Conservation (phyloP, 1,140 invertebrate species). For the Eumeta japonica region DNA sequence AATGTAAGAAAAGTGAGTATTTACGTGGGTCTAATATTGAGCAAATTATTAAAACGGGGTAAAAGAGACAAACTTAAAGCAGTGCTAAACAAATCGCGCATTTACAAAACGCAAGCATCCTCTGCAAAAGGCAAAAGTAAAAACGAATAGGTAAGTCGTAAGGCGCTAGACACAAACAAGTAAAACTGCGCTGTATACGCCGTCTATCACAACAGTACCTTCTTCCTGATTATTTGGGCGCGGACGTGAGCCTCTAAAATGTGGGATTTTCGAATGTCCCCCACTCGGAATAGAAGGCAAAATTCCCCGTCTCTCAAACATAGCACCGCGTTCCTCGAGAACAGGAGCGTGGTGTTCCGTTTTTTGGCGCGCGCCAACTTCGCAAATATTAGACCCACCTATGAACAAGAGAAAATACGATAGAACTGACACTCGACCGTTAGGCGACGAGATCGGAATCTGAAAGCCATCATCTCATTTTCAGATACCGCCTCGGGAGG, state of each 20-base stretch:
- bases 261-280: constrained; percentile 58
- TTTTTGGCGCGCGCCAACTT: constrained; percentile 58
- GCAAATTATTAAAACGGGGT: too few relatives aligned
- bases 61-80: too few relatives aligned
- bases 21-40: too few relatives aligned
- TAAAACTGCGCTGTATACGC: constrained; percentile 9
- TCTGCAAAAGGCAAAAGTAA: constrained; percentile 5
- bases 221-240: constrained; percentile 56
- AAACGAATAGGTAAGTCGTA: constrained; percentile 7
- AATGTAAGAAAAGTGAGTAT: too few relatives aligned
- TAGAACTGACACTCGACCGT: constrained; percentile 24
- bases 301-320: constrained; percentile 56
- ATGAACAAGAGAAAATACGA: constrained; percentile 53
- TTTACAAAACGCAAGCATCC: neutral
- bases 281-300: constrained; percentile 57
- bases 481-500: constrained; percentile 16
- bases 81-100: too few relatives aligned
- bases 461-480: constrained; percentile 10
- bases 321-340: constrained; percentile 53
- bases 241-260: constrained; percentile 56
- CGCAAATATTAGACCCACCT: constrained; percentile 60
- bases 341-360: constrained; percentile 55
- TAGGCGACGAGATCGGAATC: constrained; percentile 16
- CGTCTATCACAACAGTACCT: constrained; percentile 47
- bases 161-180: constrained; percentile 11